These are phyloP conservation scores for Hyposoter dolosus DNA, from an alignment of 2,888 invertebrate species.

Conservation along the genomic window DNA sequence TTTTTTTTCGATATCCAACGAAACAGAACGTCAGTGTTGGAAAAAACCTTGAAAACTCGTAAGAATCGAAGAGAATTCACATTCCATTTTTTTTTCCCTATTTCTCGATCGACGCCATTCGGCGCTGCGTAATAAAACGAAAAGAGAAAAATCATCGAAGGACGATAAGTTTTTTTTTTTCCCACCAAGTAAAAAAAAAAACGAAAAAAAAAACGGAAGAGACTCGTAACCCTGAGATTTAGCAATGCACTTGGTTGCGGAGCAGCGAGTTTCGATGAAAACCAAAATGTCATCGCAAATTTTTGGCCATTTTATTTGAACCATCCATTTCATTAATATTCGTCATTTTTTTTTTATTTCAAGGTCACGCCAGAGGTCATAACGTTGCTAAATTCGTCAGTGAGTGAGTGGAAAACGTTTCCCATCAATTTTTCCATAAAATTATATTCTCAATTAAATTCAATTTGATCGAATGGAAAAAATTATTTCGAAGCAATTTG, in stretches of 20 bases:
- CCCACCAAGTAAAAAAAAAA: neutral
- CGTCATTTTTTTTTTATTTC: too few relatives aligned
- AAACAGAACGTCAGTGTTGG: neutral
- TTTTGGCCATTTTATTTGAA: neutral
- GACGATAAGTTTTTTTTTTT: neutral
- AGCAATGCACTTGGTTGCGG: neutral
- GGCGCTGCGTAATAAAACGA: neutral
- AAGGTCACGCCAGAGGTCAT: too few relatives aligned
- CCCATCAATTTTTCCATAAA: too few relatives aligned
- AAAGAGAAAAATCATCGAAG: neutral
- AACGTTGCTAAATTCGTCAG: too few relatives aligned
- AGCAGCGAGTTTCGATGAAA: neutral
- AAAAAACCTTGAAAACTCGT: neutral
- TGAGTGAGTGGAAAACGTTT: too few relatives aligned
- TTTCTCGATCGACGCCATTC: neutral
- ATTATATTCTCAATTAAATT: too few relatives aligned
- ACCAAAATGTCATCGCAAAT: neutral
- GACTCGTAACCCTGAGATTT: neutral
- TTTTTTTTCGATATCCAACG: neutral
- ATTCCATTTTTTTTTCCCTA: neutral
- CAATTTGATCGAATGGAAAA: too few relatives aligned
- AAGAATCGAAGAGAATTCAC: neutral
- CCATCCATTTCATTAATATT: neutral
- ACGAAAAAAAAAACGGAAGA: too few relatives aligned
- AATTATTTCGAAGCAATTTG: too few relatives aligned